These are phyloP conservation scores for Falco punctatus DNA, from an alignment of 2,113 vertebrate genomes.

Conservation along the genomic window DNA sequence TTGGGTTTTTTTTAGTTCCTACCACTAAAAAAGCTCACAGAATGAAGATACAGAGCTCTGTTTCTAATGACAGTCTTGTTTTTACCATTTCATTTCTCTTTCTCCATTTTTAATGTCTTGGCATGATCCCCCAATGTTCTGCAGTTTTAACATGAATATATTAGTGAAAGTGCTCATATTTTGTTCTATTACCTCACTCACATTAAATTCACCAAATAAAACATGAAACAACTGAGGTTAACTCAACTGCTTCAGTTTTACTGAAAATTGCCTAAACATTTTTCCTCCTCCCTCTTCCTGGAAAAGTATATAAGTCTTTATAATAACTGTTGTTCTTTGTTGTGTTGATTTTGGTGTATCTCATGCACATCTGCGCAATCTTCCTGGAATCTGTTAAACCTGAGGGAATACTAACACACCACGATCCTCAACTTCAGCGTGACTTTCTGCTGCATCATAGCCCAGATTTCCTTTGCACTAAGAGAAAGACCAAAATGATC, in stretches of 20 bases:
- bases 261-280: neutral
- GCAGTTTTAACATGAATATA: neutral
- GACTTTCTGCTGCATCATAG: constrained; percentile 21
- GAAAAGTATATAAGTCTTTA: neutral
- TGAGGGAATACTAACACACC: neutral
- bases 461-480: neutral
- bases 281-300: neutral
- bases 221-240: neutral
- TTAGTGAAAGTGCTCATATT: neutral
- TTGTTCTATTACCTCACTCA: neutral
- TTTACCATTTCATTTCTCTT: neutral
- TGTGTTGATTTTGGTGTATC: neutral
- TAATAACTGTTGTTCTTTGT: neutral
- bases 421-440: neutral
- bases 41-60: neutral
- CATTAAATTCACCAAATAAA: neutral
- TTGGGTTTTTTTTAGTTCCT: neutral
- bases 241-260: neutral
- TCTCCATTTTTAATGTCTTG: neutral
- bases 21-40: neutral
- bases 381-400: constrained; percentile 29
- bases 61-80: neutral
- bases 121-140: neutral
- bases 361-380: neutral
- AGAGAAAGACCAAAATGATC: neutral